phyloP scores from a whole-genome alignment of 92 coral and sea anemone genomes.

The Parazoanthus atlanticus region DNA sequence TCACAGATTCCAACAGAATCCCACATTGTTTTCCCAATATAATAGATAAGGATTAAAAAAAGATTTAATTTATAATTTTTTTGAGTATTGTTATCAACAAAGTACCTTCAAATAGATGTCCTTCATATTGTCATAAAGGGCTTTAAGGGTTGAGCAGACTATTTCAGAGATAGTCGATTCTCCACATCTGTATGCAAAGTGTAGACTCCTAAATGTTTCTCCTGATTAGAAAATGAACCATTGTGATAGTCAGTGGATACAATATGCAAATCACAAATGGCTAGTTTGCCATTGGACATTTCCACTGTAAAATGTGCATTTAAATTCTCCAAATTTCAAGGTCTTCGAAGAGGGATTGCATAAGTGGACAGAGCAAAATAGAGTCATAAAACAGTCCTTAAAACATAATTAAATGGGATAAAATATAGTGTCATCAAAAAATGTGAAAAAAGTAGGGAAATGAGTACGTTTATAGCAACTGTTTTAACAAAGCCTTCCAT shows the following conservation, averaged over 20 bases:
- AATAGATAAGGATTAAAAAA: too few species aligned
- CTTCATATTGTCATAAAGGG: conserved; percentile 16
- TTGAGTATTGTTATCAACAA: background rate
- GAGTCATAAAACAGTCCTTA: too few species aligned
- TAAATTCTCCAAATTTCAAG: background rate
- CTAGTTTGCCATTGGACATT: background rate
- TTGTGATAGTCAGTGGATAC: background rate
- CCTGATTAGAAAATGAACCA: conserved; percentile 18
- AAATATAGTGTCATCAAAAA: too few species aligned
- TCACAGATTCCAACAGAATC: too few species aligned
- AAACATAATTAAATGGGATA: too few species aligned
- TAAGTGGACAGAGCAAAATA: too few species aligned
- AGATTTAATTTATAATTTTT: background rate
- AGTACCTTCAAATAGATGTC: conserved; percentile 32
- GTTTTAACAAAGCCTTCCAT: too few species aligned
- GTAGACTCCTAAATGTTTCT: conserved; percentile 38
- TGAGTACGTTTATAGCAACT: too few species aligned
- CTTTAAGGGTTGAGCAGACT: conserved; percentile 20
- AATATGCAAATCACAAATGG: background rate
- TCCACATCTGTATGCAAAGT: conserved; percentile 32
- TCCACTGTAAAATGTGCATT: too few species aligned
- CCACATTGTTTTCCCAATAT: too few species aligned
- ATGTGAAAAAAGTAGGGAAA: too few species aligned
- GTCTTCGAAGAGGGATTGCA: too few species aligned
- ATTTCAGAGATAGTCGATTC: conserved; percentile 38